Conservation (phyloP, 2,888 invertebrate species). For the Zonitis immaculata region DNA sequence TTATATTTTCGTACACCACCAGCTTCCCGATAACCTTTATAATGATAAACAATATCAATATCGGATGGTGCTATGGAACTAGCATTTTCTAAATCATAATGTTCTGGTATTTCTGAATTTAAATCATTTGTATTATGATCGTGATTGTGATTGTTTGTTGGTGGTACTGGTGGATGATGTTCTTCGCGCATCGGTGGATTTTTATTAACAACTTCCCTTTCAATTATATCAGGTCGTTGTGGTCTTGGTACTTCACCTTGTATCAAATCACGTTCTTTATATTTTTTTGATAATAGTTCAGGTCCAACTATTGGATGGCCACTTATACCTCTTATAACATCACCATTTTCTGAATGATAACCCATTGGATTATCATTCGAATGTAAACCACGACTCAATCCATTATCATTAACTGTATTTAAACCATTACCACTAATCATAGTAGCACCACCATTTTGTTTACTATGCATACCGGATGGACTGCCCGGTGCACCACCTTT, state of each 20-base stretch:
- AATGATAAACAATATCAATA: slow-evolving; percentile 94
- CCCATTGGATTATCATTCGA: slow-evolving; percentile 64
- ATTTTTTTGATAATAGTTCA: slow-evolving; percentile 82
- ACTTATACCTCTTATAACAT: slow-evolving; percentile 69
- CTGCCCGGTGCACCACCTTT: slow-evolving; percentile 67
- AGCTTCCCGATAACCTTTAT: slow-evolving; percentile 87
- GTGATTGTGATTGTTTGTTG: slow-evolving; percentile 65
- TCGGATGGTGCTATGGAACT: slow-evolving; percentile 97
- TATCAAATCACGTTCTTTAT: slow-evolving; percentile 79
- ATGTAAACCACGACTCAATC: slow-evolving; percentile 65
- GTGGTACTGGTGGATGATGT: slow-evolving; percentile 75
- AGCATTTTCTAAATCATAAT: slow-evolving; percentile 95
- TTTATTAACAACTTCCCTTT: slow-evolving; percentile 80
- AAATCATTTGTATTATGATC: slow-evolving; percentile 73
- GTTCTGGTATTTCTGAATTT: slow-evolving; percentile 78
- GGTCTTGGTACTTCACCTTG: slow-evolving; percentile 67
- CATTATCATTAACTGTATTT: slow-evolving; percentile 61
- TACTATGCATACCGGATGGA: slow-evolving; percentile 68
- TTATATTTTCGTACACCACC: slow-evolving; percentile 82
- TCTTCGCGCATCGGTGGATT: slow-evolving; percentile 76
- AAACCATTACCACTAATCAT: slow-evolving; percentile 67
- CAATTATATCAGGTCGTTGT: slow-evolving; percentile 90
- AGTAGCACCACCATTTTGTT: slow-evolving; percentile 68
- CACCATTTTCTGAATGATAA: slow-evolving; percentile 69
- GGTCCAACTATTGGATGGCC: slow-evolving; percentile 78